phyloP scores from a whole-genome alignment of 2,797 vertebrate species.

The Micromesistius poutassou region DNA sequence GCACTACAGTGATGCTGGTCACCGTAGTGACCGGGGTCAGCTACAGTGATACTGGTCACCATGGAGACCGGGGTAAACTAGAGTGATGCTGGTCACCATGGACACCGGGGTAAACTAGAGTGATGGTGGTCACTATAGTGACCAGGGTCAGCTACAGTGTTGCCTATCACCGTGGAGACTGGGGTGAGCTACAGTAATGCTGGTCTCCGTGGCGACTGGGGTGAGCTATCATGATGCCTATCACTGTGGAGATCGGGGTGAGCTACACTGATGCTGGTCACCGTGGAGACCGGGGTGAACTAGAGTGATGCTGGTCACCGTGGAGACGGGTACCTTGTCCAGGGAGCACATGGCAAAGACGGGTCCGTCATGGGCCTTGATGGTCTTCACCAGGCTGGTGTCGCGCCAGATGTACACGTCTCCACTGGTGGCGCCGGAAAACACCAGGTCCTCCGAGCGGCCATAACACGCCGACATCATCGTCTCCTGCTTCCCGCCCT shows the following conservation, averaged over 20 bases:
- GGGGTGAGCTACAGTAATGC: background rate
- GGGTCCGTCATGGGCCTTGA: constrained; percentile 94
- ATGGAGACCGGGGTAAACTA: background rate
- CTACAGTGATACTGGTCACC: background rate
- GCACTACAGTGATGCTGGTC: background rate
- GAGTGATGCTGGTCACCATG: background rate
- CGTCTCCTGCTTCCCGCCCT: constrained; percentile 86
- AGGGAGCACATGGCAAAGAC: constrained; percentile 95
- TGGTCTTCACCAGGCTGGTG: constrained; percentile 83
- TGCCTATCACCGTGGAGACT: too few species aligned
- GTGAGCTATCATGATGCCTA: too few species aligned
- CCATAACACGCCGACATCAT: constrained; percentile 95
- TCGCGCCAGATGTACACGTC: constrained; percentile 97
- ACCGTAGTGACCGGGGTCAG: background rate
- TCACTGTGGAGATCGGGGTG: background rate
- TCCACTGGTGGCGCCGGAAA: constrained; percentile 90
- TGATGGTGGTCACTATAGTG: too few species aligned
- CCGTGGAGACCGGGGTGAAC: background rate
- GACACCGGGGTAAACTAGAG: background rate
- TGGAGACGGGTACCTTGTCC: constrained; percentile 81
- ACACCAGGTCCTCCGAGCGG: constrained; percentile 86
- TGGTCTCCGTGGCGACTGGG: too few species aligned
- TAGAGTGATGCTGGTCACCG: background rate
- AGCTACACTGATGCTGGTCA: background rate
- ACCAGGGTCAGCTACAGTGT: too few species aligned